Evolutionary conservation across 2,888 invertebrate genomes (phyloP), one percentile per base, ranked within the genome.

Genomic region (Cylloceria caligata): DNA sequence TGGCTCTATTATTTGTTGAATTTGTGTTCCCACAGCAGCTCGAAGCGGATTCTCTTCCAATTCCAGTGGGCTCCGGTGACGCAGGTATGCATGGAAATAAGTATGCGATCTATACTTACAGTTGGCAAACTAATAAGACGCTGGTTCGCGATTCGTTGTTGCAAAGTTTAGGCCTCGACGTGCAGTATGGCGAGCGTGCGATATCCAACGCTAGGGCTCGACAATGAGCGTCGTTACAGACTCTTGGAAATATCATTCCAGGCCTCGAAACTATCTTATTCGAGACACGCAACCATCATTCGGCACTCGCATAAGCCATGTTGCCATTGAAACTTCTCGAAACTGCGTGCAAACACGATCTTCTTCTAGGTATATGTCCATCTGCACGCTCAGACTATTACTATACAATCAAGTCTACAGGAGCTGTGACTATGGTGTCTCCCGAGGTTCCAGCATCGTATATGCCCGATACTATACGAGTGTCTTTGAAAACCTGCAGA

Each of bases 51-150:
- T n/a, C n/a, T n/a, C n/a, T n/a, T n/a, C n/a, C n/a, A n/a, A n/a
- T n/a, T n/a, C n/a, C n/a, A n/a, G 42, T 19, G 83, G 77, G 78
- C 86, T 78, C 87, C 89, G 88, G 89, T 89, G 88, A 90, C 85
- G 85, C 80, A 84, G 85, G 84, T 45, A 60, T 52, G 75, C 52
- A 72, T 80, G 52, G 57, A 19, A 42, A 45, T 62, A 67, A 2
- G 24, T 16, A 49, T 21, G 24, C 30, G 30, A 65, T 36, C 47
- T 45, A 36, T 19, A 36, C 57, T 39, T 49, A 64, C 64, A 71
- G 65, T 75, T 42, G 73, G 27, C 45, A 16, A 42, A 75, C 75
- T 80, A 71, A 71, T 71, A 71, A 75, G 71, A 71, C 71, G 47
- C 60, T 60, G 75, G 64, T 75, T 55, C 16, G 47, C 69, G 80